Base-by-base conservation (phyloP, 2,888 invertebrate species). In the Ectropis crepuscularia region DNA sequence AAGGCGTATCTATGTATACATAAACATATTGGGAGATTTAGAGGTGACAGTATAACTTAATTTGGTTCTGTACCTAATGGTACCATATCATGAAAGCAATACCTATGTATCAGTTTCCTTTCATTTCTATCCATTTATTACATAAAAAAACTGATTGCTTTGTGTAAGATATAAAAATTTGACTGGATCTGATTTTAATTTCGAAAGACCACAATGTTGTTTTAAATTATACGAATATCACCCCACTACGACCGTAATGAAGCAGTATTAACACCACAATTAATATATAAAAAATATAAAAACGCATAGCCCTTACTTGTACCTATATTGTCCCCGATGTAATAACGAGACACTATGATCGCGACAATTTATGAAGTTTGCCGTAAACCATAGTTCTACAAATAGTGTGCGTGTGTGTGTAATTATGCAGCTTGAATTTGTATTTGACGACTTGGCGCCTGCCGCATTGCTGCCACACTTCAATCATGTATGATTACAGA, bases 11-110 rank as follows among this genome's bases (percentile, higher is more conserved):
- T 6, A 42, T 6, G 10, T 53, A 42, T 45, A 37, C n/a, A 45
- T 45, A 45, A n/a, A 45, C 11, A n/a, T 45, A 6, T n/a, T 45
- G n/a, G 2, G 5, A 11, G n/a, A 28, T 28, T 28, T 28, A 2
- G 16, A 2, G 16, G 16, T 28, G 16, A 28, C 16, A 28, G 16
- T 28, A 28, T 28, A 28, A 28, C 16, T 28, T 28, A 28, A 28
- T 28, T 28, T 28, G 37, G 38, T 42, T 43, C 12, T 16, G 54
- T 61, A 61, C 61, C 54, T 45, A 45, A 38, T 49, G 54, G 61
- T 55, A 61, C 53, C 1, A 49, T 49, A 49, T 49, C 49, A 51
- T 41, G 41, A 8, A 41, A 51, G 28, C 41, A 51, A 41, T 28
- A n/a, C 41, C 28, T 28, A 41, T 28, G 16, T 28, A 28, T 28